Conservation (phyloP, 2,888 invertebrate species). For the Phalangium opilio region DNA sequence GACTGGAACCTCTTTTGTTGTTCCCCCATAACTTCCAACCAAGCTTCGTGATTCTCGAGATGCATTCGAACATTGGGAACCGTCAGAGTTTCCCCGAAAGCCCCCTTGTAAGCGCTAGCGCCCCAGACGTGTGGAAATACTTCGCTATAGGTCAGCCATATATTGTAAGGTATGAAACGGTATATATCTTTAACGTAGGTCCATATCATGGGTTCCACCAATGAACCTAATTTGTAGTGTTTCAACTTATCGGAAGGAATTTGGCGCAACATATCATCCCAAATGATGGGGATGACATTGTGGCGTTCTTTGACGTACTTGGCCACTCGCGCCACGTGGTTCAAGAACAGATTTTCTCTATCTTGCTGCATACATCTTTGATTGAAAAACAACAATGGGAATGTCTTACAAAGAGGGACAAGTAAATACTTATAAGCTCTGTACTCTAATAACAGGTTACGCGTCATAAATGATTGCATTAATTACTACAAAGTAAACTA, state of each 20-base stretch:
- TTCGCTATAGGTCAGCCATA: slow-evolving; percentile 51
- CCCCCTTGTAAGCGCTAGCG: slow-evolving; percentile 59
- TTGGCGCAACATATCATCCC: slow-evolving; percentile 65
- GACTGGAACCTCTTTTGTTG: slow-evolving; percentile 20
- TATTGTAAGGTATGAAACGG: slow-evolving; percentile 30
- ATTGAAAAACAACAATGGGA: no score
- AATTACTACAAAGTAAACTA: no score
- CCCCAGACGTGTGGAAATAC: slow-evolving; percentile 54
- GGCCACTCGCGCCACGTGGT: slow-evolving; percentile 35
- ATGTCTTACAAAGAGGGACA: no score
- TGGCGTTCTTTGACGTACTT: slow-evolving; percentile 43
- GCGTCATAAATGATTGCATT: no score
- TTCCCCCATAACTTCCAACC: slow-evolving; percentile 39
- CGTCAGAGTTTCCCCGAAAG: slow-evolving; percentile 52
- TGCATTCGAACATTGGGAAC: slow-evolving; percentile 50
- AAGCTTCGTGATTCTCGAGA: slow-evolving; percentile 51
- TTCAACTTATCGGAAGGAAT: slow-evolving; percentile 43
- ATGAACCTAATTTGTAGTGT: slow-evolving; percentile 40
- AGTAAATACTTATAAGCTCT: no score
- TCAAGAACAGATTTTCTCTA: slow-evolving; percentile 14
- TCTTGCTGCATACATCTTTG: slow-evolving; percentile 14
- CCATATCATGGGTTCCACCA: slow-evolving; percentile 68
- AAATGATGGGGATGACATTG: slow-evolving; percentile 47
- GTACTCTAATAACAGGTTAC: no score
- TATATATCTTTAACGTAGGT: slow-evolving; percentile 58